phyloP scores from a whole-genome alignment of 2,113 vertebrate species.

The Petrocephalus zakoni region DNA sequence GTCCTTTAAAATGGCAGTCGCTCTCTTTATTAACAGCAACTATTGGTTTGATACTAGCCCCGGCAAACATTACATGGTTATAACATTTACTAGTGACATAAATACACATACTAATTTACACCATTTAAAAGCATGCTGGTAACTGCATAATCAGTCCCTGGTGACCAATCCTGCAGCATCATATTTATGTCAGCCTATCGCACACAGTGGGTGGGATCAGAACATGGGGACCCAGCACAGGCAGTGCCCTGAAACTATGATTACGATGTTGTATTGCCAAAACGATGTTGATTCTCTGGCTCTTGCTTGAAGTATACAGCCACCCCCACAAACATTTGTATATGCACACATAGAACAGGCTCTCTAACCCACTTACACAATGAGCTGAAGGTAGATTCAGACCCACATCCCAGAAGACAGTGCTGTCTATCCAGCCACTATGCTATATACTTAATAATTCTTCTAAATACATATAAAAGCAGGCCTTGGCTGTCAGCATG shows the following conservation, averaged over 20 bases:
- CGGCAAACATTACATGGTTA: not conserved
- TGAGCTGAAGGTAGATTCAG: not conserved
- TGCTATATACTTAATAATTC: not conserved
- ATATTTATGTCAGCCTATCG: not conserved
- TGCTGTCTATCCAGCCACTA: not conserved
- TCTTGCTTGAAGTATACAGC: not conserved
- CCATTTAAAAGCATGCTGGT: not conserved
- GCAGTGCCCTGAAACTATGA: not conserved
- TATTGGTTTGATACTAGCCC: not conserved
- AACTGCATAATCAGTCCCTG: not conserved
- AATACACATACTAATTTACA: not conserved
- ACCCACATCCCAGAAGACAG: not conserved
- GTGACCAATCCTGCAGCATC: not conserved
- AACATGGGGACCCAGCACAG: not conserved
- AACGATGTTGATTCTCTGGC: not conserved
- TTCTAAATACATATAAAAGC: not conserved
- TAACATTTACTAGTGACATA: not conserved
- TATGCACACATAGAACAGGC: not conserved
- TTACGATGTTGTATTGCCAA: not conserved
- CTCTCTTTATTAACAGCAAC: not conserved
- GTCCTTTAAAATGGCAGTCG: not conserved
- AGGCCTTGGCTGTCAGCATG: not conserved
- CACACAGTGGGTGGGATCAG: not conserved
- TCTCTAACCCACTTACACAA: not conserved
- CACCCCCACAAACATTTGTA: not conserved